A percentile compares a stretch with the other conserved stretches of the same genome.
phyloP scores from a whole-genome alignment of 2,888 invertebrate genomes.

The Zaprionus lineosus region DNA sequence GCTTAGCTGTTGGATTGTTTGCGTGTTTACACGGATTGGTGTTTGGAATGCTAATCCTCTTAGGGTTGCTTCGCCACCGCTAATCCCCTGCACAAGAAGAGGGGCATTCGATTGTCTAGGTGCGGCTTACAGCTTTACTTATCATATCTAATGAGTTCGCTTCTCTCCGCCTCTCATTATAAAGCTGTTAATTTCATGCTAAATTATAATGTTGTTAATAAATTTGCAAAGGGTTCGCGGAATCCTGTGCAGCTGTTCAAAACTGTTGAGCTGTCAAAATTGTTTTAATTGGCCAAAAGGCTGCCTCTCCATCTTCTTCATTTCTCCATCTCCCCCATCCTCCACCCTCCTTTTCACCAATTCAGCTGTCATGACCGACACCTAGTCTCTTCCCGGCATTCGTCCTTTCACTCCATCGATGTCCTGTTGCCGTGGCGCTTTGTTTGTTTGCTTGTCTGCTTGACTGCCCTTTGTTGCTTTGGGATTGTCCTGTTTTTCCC shows the following conservation, averaged over 20 bases:
- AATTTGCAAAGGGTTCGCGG: conserved; percentile 1
- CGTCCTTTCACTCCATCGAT: conserved; percentile 21
- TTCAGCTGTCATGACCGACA: too few relatives aligned
- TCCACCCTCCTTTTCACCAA: background rate
- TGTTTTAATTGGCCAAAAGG: conserved; percentile 72
- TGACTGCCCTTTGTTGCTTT: conserved; percentile 27
- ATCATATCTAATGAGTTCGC: conserved; percentile 61
- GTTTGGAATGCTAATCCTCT: conserved; percentile 56
- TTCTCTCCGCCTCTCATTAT: conserved; percentile 34
- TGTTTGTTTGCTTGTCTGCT: conserved; percentile 65
- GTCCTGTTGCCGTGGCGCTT: conserved; percentile 41
- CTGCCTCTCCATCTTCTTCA: conserved; percentile 43
- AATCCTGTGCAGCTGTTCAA: conserved; percentile 30
- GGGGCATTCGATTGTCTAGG: conserved; percentile 35
- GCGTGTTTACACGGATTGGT: conserved; percentile 18
- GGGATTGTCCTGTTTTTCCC: background rate
- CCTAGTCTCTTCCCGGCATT: too few relatives aligned
- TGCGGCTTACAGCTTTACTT: conserved; percentile 51
- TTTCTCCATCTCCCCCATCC: conserved; percentile 6
- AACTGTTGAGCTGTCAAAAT: conserved; percentile 63
- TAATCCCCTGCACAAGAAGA: conserved; percentile 45
- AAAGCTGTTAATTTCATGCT: conserved; percentile 58
- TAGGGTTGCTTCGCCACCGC: conserved; percentile 63
- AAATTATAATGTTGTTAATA: conserved; percentile 36
- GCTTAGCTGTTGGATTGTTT: conserved; percentile 18